These are phyloP conservation scores for Cygnus buccinator DNA, from an alignment of 2,113 vertebrate species.

Conservation along the genomic window DNA sequence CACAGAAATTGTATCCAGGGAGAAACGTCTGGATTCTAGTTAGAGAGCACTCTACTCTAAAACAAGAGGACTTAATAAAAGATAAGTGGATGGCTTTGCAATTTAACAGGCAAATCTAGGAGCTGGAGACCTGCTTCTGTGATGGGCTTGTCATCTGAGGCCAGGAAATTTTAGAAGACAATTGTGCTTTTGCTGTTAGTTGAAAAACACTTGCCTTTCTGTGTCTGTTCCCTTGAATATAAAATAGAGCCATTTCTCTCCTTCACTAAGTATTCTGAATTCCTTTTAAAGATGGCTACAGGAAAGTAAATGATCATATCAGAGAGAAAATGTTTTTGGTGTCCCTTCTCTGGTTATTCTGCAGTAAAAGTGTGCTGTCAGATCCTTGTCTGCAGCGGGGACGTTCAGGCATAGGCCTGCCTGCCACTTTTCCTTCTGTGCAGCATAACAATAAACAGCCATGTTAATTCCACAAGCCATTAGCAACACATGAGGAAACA, in stretches of 20 bases:
- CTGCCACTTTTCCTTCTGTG: conserved; percentile 45
- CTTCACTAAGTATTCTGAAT: conserved; percentile 20
- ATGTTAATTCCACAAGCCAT: conserved; percentile 58
- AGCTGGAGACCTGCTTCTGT: not conserved
- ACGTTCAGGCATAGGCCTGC: conserved; percentile 5
- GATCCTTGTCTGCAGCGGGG: conserved; percentile 42
- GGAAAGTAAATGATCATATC: conserved; percentile 25
- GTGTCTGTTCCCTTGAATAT: not conserved
- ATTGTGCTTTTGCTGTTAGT: not conserved
- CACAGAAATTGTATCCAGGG: not conserved
- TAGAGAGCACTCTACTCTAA: not conserved
- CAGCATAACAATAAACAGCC: conserved; percentile 58
- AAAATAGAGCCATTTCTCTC: not conserved
- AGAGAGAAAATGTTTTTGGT: not conserved
- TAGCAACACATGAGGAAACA: conserved; percentile 69
- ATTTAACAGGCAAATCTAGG: not conserved
- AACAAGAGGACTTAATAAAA: not conserved
- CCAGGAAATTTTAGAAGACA: not conserved
- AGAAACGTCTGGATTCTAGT: not conserved
- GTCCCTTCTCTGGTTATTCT: conserved; percentile 38
- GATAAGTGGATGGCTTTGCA: not conserved
- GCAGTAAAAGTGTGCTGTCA: not conserved
- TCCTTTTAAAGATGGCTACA: conserved; percentile 6
- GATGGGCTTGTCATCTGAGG: not conserved
- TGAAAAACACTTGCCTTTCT: not conserved